Conservation (phyloP, 2,113 vertebrate genomes). For the Crotophaga sulcirostris region DNA sequence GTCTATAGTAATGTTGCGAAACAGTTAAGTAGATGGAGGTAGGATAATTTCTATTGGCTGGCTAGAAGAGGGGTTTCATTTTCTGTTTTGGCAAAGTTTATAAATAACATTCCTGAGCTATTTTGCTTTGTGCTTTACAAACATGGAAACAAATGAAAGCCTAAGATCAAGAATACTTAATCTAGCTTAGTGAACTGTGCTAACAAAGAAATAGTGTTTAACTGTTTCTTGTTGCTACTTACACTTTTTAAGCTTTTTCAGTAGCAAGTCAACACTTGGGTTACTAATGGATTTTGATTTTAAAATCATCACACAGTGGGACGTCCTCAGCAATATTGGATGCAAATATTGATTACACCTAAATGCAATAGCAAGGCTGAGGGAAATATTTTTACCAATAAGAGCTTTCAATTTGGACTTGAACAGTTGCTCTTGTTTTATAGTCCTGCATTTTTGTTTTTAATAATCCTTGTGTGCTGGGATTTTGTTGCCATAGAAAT, state of each 20-base stretch:
- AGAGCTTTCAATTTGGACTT: conserved; percentile 6
- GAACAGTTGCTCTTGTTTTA: not conserved
- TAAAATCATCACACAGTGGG: not conserved
- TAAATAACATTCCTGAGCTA: not conserved
- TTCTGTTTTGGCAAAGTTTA: not conserved
- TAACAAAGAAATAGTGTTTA: not conserved
- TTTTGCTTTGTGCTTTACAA: not conserved
- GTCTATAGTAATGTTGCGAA: not conserved
- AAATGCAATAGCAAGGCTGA: not conserved
- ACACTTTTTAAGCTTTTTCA: not conserved
- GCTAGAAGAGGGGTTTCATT: not conserved
- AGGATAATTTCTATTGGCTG: not conserved
- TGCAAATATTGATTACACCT: not conserved
- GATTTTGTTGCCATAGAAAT: conserved; percentile 57
- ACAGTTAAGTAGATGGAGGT: not conserved
- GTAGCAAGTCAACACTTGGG: not conserved
- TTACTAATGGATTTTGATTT: not conserved
- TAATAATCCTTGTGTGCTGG: not conserved
- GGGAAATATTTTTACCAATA: not conserved
- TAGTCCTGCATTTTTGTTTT: not conserved
- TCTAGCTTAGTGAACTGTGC: not conserved
- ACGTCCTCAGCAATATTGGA: not conserved
- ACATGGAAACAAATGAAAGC: not conserved
- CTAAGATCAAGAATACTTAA: not conserved
- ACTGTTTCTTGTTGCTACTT: not conserved